Conservation (phyloP, 2,113 vertebrate species). For the Eptesicus fuscus region DNA sequence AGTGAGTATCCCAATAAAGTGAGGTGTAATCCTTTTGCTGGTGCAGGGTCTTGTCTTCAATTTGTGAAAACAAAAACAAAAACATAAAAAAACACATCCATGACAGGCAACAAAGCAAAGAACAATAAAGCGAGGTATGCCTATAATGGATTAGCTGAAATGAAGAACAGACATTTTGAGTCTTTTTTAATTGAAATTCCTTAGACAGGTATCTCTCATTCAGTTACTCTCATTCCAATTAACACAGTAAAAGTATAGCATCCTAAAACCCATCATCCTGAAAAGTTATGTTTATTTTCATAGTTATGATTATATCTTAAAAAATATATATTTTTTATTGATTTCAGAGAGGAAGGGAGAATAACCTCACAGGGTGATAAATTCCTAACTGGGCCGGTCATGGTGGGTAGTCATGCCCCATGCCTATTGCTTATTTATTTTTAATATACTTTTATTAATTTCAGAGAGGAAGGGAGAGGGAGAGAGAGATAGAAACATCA, state of each 20-base stretch:
- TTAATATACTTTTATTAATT: too few relatives aligned
- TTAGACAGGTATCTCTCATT: background rate
- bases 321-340: too few relatives aligned
- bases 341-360: too few relatives aligned
- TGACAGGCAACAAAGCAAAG: background rate
- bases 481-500: too few relatives aligned
- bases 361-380: background rate
- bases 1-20: background rate
- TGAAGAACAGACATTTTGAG: background rate
- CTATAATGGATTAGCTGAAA: background rate
- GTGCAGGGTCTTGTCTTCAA: background rate
- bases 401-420: background rate
- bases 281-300: background rate
- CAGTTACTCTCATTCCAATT: background rate
- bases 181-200: background rate
- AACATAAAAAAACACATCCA: too few relatives aligned
- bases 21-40: too few relatives aligned
- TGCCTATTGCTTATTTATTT: too few relatives aligned
- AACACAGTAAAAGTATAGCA: background rate
- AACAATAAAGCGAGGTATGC: background rate
- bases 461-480: too few relatives aligned
- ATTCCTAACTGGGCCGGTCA: background rate
- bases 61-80: background rate
- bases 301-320: background rate
- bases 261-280: background rate